Percentiles rank a stretch among this genome's conserved stretches.
Conservation (phyloP, 2,113 vertebrate genomes). For the Callipepla squamata region DNA sequence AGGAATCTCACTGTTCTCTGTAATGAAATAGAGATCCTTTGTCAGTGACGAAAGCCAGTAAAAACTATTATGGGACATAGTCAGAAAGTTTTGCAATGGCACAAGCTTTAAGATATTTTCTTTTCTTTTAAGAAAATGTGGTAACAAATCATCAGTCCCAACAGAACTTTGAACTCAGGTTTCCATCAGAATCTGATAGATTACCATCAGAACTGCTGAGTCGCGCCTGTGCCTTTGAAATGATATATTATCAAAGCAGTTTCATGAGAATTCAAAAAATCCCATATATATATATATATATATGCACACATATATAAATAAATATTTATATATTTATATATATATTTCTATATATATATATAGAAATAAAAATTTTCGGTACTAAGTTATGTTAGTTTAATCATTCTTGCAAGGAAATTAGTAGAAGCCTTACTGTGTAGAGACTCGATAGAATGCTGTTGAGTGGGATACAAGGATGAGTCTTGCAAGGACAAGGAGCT, state of each 20-base stretch:
- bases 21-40: neutral
- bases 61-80: neutral
- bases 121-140: neutral
- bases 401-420: neutral
- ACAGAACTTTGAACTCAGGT: neutral
- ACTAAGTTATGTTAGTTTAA: neutral
- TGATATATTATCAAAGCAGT: neutral
- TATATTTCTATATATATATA: no score
- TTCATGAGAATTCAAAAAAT: neutral
- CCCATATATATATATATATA: no score
- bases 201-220: neutral
- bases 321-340: neutral
- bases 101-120: neutral
- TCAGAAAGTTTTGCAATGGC: neutral
- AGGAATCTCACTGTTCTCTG: neutral
- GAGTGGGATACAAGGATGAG: neutral
- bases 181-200: no score
- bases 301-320: no score
- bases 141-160: neutral
- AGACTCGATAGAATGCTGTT: neutral
- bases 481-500: neutral
- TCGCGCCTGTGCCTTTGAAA: neutral
- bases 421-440: neutral
- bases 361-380: neutral
- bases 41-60: neutral